Evolutionary conservation across 2,113 vertebrate species (phyloP).

Genomic region (Clupea harengus): DNA sequence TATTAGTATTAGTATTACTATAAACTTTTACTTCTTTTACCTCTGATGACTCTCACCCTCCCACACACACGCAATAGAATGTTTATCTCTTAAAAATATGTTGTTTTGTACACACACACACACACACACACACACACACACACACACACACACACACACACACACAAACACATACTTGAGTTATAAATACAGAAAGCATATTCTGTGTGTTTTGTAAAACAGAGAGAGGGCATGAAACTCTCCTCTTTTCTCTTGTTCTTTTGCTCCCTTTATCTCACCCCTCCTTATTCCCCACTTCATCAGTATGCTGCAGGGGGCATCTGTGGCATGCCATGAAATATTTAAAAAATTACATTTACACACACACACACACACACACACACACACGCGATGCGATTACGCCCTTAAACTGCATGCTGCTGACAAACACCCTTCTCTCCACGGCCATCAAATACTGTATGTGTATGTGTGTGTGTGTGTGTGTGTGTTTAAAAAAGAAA

Average conservation of each 20-base stretch:
- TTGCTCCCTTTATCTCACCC: slow-evolving; percentile 5
- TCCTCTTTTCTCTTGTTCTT: neutral
- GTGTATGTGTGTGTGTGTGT: no score
- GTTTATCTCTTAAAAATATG: no score
- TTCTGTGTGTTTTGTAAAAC: neutral
- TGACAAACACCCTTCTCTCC: slow-evolving; percentile 34
- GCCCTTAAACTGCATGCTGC: slow-evolving; percentile 45
- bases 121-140: neutral
- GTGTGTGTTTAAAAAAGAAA: no score
- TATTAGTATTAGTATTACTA: no score
- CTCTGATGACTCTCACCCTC: no score
- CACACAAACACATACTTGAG: neutral
- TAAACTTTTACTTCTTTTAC: no score
- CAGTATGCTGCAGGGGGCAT: neutral
- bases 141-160: slow-evolving; percentile 15
- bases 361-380: no score
- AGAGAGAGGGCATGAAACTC: slow-evolving; percentile 21
- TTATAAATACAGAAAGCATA: neutral
- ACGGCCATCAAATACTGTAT: slow-evolving; percentile 16
- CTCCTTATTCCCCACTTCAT: slow-evolving; percentile 25
- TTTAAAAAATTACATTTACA: neutral
- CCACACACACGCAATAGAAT: no score
- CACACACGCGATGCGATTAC: slow-evolving; percentile 34
- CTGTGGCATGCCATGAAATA: neutral
- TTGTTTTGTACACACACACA: no score